Evolutionary conservation across 1,140 invertebrate genomes (phyloP), one percentile per base, ranked within the genome.

Genomic region (Mactra quadrangularis): DNA sequence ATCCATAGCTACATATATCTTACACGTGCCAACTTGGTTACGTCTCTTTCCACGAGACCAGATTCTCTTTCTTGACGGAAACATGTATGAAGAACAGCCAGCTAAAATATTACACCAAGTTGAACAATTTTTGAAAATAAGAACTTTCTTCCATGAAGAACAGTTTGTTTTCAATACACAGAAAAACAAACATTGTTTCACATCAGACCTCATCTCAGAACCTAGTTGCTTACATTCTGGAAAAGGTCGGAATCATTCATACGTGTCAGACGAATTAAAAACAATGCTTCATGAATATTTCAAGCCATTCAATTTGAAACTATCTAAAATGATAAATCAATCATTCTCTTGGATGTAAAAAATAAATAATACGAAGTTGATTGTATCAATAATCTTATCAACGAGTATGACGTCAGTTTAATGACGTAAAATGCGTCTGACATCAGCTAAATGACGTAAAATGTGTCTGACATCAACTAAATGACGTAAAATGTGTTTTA

Each of bases 261-360:
- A 68, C n/a, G 19, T 68, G 0, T 15, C 31, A 2, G n/a, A 25
- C 9, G 7, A 68, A 27, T 19, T 47, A 13, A 68, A 6, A 47
- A 17, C 3, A 19, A 47, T 50, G 9, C 64, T 68, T 11, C 9
- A 47, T 19, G 47, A 50, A 17, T 68, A 68, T 50, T 68, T 68
- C 25, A 29, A 25, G 4, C 38, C 64, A 47, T 7, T 27, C 1
- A 68, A 68, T 50, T 17, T 45, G 29, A 50, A 25, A 19, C 47
- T 68, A 22, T 68, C 47, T 27, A 47, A 9, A 1, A 50, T 68
- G 64, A 68, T 47, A 4, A 50, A 50, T n/a, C 15, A 1, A 50
- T n/a, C 19, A 68, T 68, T 68, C 25, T 9, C 41, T 22, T 68
- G 64, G 64, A n/a, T n/a, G n/a, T n/a, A n/a, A n/a, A n/a, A n/a